Evolutionary conservation across 2,888 invertebrate species (phyloP).

Genomic region (Lasius fuliginosus): DNA sequence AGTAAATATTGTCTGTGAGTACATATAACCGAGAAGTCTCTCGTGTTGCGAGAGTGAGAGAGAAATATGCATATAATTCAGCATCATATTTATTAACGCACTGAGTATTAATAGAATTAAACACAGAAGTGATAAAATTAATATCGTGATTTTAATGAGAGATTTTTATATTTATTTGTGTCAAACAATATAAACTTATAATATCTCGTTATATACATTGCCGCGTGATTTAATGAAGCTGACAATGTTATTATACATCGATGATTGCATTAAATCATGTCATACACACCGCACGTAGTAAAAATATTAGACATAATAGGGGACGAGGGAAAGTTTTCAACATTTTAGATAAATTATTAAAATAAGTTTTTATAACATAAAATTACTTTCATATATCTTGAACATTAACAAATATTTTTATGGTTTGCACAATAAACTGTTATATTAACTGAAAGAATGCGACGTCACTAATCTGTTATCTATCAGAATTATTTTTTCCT

Average conservation of each 20-base stretch:
- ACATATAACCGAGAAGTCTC: slow-evolving; percentile 9
- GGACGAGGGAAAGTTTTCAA: not conserved
- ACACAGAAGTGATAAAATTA: slow-evolving; percentile 18
- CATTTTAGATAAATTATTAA: not conserved
- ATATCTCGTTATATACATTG: slow-evolving; percentile 22
- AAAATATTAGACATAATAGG: not conserved
- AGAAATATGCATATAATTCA: slow-evolving; percentile 8
- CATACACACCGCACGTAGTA: not conserved
- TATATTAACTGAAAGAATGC: not conserved
- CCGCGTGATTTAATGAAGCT: slow-evolving; percentile 31
- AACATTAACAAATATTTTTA: not conserved
- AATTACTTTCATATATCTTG: slow-evolving; percentile 10
- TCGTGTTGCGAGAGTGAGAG: not conserved
- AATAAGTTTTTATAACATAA: not conserved
- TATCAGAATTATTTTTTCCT: not conserved
- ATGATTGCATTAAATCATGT: slow-evolving; percentile 7
- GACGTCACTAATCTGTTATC: not conserved
- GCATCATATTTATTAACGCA: slow-evolving; percentile 21
- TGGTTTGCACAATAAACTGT: not conserved
- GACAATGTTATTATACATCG: slow-evolving; percentile 9
- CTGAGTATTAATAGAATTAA: slow-evolving; percentile 34
- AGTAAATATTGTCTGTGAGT: not conserved
- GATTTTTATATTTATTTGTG: slow-evolving; percentile 40
- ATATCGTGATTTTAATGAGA: slow-evolving; percentile 34
- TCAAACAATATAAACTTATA: slow-evolving; percentile 28